Evolutionary conservation across 2,888 invertebrate genomes (phyloP), one percentile per base, ranked within the genome.

Genomic region (Xestia rhomboidea): DNA sequence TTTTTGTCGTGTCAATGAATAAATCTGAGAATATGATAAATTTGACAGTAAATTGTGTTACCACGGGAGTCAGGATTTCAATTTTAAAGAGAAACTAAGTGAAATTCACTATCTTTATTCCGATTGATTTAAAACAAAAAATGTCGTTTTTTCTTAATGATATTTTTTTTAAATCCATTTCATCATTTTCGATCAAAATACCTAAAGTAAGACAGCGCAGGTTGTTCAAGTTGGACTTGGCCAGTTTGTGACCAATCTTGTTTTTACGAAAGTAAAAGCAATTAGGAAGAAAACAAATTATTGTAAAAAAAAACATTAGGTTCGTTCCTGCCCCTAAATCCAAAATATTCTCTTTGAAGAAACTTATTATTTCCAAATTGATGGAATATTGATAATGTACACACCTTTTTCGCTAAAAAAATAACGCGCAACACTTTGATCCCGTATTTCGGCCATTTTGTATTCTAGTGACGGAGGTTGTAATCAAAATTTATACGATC

Each of bases 401-500:
- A 88, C 86, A 88, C 83, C 78, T 87, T 86, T 87, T 81, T 87
- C 82, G 87, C 82, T 87, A 87, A 89, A 90, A 90, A 88, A 90
- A 77, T 71, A 78, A 79, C 72, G 70, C 80, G 77, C 88, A 89
- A 87, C 89, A 90, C 93, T 93, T 93, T 93, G 93, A 93, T 93
- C 90, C 88, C 79, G 76, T 76, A 76, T 88, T 89, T 79, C 44
- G 80, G 81, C 81, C 88, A 90, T 91, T 92, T 91, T 74, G 89
- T 91, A 93, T 92, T 92, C 92, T 81, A 85, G 72, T 74, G 90
- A 87, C 89, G 91, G 71, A 73, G 88, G 87, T 87, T 88, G 88
- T 92, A 92, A 93, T 93, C 93, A 92, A 90, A 92, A 92, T 89
- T 86, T 87, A 88, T 87, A 86, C 81, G 87, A 89, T 89, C 86